Conservation (phyloP, 2,888 invertebrate species). For the Laothoe populi region DNA sequence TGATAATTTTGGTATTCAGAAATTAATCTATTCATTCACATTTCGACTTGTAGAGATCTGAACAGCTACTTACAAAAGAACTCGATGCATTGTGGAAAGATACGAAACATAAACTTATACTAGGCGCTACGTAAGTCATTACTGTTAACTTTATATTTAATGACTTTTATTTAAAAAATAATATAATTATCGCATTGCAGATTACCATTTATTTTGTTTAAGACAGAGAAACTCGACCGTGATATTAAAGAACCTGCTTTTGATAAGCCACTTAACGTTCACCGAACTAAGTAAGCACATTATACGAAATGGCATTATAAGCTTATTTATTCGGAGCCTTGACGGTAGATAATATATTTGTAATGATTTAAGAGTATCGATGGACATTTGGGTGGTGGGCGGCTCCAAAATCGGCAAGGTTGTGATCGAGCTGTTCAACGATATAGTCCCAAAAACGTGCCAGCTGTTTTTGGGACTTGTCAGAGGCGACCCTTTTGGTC, state of each 20-base stretch:
- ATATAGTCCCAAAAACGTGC: conserved; percentile 70
- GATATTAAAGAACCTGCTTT: conserved; percentile 71
- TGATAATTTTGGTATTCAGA: neutral
- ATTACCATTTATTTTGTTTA: conserved; percentile 76
- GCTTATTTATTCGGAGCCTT: no score
- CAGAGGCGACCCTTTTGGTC: conserved; percentile 62
- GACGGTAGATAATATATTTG: conserved; percentile 4
- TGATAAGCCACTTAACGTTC: conserved; percentile 58
- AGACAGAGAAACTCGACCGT: conserved; percentile 71
- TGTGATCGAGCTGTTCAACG: conserved; percentile 67
- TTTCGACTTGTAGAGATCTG: conserved; percentile 65
- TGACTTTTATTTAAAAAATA: neutral
- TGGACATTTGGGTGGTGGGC: conserved; percentile 71
- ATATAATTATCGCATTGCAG: conserved; percentile 49
- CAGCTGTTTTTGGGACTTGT: conserved; percentile 65
- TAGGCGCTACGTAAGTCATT: conserved; percentile 73
- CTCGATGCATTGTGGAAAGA: conserved; percentile 67
- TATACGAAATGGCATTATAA: neutral
- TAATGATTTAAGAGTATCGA: conserved; percentile 52
- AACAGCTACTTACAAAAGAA: conserved; percentile 70
- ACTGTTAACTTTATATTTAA: neutral
- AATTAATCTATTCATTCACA: neutral
- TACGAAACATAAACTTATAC: conserved; percentile 75
- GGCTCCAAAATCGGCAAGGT: conserved; percentile 76
- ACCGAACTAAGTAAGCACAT: conserved; percentile 57